Evolutionary conservation across 1,140 invertebrate genomes (phyloP), one percentile per base, ranked within the genome.

Genomic region (Helicorthomorpha holstii): DNA sequence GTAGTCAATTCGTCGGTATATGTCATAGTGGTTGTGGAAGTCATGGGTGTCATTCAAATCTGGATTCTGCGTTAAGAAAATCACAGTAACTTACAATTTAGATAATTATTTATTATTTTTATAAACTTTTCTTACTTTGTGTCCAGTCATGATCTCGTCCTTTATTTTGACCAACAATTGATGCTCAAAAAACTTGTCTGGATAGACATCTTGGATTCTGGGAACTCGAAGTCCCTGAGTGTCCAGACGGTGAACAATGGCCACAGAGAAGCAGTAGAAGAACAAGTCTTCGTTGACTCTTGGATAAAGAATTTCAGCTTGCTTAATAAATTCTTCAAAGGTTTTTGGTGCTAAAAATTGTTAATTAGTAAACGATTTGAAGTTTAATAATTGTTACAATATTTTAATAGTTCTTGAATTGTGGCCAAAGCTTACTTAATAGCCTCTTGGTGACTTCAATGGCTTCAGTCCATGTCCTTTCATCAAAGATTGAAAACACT

Each of bases 231-330:
- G 69, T 52, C 73, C 70, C 24, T 63, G 60, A 43, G 62, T 66
- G 41, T 66, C 80, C n/a, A 65, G 58, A 25, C 78, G 68, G 61
- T 80, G 76, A 54, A 75, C 64, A 7, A 79, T 64, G 29, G 77
- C 76, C 1, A 72, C 69, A 42, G 68, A 73, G 29, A 80, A 63
- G 4, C 75, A 72, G 50, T 79, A 78, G 10, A 73, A 58, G 64
- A 77, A 82, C 63, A 78, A 72, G 74, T 74, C 72, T 26, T 73
- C 71, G 66, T 81, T 82, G 56, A 79, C 66, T 58, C 74, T 48
- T 14, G 14, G 46, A 23, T 26, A 23, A 22, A 48, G 2, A 12
- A 25, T 26, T 23, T 48, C 24, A 24, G 46, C 21, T 12, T 3
- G 19, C 7, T 22, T 7, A 24, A 48, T 22, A 19, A 48, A 48